Evolutionary conservation across 2,888 invertebrate species (phyloP), one percentile per base, ranked within the genome.

Genomic region (Dione vanillae): DNA sequence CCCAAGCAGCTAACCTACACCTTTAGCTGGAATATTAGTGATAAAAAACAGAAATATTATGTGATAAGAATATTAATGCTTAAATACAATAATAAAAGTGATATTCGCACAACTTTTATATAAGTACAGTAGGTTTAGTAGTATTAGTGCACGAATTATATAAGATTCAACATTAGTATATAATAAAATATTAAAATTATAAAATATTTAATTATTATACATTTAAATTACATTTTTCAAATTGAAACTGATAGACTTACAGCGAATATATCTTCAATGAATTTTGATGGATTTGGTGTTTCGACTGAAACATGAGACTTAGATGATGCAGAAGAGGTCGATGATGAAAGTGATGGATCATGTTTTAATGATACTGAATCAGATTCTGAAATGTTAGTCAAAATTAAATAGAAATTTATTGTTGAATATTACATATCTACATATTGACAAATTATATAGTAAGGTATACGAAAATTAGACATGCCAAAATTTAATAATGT

Each of bases 251-350:
- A 83, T 88, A 85, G 84, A 92, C 93, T 93, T 90, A 93, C 93
- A 76, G 93, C 85, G 74, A 93, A 85, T 66, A 93, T 90, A 75
- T 88, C 92, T 75, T 87, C 91, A 79, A 93, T 85, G 75, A 92
- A 78, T 83, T 87, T 85, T 66, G 92, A 88, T 75, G 86, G 88
- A 78, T 82, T 85, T 81, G 92, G 91, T 77, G 92, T 91, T 82
- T 91, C 82, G 77, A 93, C 82, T 78, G 90, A 84, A 79, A 92
- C 79, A 69, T 88, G 86, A 73, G 88, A 80, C 74, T 87, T 85
- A 67, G 90, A 88, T 78, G 87, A 85, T 77, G 85, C 83, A 74
- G 82, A 80, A 76, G 88, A 74, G 72, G 78, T 47, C 47, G 74
- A 82, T 79, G 84, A 16, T 56, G 56, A 37, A 56, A 56, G 56